Evolutionary conservation across 92 coral and sea anemone genomes (phyloP).

Genomic region (Montipora capitata): DNA sequence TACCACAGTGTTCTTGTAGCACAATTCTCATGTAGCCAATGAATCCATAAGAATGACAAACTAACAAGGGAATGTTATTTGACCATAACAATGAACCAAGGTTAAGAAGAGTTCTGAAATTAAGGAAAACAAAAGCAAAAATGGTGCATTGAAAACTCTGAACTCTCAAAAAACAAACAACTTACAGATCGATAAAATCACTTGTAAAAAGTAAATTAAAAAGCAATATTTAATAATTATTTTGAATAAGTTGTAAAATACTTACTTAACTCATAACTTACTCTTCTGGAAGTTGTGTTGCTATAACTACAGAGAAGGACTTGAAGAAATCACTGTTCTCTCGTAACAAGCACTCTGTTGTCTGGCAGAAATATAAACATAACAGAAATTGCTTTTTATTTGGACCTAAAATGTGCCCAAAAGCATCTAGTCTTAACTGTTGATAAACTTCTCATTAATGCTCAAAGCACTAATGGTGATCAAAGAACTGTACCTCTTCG

Average conservation of each 20-base stretch:
- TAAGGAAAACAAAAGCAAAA: background rate
- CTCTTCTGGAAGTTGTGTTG: constrained; percentile 93
- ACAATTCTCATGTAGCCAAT: constrained; percentile 97
- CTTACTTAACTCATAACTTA: constrained; percentile 38
- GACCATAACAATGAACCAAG: constrained; percentile 90
- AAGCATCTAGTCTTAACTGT: too few relatives aligned
- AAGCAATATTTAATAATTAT: too few relatives aligned
- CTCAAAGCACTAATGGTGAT: background rate
- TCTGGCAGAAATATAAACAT: constrained; percentile 52
- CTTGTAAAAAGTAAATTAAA: background rate
- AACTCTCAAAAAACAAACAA: too few relatives aligned
- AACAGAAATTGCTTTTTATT: background rate
- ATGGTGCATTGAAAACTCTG: background rate
- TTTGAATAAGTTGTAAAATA: background rate
- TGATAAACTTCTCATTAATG: too few relatives aligned
- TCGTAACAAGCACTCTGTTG: constrained; percentile 78
- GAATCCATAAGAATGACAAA: constrained; percentile 96
- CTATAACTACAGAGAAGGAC: constrained; percentile 92
- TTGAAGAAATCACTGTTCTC: constrained; percentile 93
- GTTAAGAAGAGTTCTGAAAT: constrained; percentile 80
- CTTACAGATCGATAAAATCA: too few relatives aligned
- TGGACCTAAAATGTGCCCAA: too few relatives aligned
- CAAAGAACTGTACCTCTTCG: constrained; percentile 82
- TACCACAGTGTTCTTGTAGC: constrained; percentile 95
- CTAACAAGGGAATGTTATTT: constrained; percentile 86